phyloP scores from a whole-genome alignment of 2,888 invertebrate species.

The Ormyrus thymus region DNA sequence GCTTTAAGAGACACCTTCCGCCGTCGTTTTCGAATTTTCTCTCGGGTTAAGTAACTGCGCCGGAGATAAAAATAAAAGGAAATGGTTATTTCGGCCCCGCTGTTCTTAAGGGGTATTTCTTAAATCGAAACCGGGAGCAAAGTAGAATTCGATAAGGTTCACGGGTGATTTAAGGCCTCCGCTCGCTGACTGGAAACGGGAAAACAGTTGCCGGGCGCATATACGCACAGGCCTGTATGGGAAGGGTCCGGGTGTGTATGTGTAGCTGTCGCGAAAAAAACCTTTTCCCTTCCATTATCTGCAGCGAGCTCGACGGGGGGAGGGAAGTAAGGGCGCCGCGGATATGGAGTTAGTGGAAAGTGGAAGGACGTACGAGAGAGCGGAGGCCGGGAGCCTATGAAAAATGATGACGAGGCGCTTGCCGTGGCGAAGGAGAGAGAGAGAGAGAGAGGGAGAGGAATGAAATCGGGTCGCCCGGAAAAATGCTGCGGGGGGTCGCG shows the following conservation, averaged over 20 bases:
- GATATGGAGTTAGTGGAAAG: constrained; percentile 40
- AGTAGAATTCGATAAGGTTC: constrained; percentile 49
- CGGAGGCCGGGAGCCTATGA: constrained; percentile 64
- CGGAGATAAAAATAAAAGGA: background rate
- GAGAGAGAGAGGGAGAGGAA: constrained; percentile 64
- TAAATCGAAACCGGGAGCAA: constrained; percentile 32
- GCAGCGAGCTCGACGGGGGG: constrained; percentile 49
- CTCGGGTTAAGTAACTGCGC: no score
- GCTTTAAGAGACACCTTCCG: background rate
- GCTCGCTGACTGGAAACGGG: constrained; percentile 47
- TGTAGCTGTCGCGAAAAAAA: constrained; percentile 47
- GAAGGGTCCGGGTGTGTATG: background rate
- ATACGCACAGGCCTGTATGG: background rate
- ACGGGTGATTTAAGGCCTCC: constrained; percentile 47
- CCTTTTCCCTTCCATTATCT: constrained; percentile 57
- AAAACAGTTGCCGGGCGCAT: constrained; percentile 56
- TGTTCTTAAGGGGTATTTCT: constrained; percentile 1
- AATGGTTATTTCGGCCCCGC: background rate
- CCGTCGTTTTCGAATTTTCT: no score
- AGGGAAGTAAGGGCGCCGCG: constrained; percentile 49
- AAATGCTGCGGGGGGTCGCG: constrained; percentile 47
- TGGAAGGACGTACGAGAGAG: constrained; percentile 30
- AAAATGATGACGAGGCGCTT: constrained; percentile 74
- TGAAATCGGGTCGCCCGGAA: constrained; percentile 69
- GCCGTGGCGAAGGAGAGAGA: constrained; percentile 40